Evolutionary conservation across 2,113 vertebrate species (phyloP).

Genomic region (Oryzias woworae): DNA sequence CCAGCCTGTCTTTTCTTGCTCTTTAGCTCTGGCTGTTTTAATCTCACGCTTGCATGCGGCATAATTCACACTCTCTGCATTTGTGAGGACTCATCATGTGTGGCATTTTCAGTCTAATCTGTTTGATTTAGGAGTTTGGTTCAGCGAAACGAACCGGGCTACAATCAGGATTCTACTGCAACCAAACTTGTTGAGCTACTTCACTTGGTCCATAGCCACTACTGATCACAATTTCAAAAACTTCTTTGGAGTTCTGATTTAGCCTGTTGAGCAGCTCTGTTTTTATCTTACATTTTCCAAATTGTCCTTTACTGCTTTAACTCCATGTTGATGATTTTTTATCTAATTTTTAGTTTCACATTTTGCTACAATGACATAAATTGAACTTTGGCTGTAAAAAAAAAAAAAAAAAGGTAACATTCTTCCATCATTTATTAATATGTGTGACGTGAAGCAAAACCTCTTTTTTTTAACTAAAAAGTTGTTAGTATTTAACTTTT

Average conservation of each 20-base stretch:
- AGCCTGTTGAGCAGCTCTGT: not conserved
- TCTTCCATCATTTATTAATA: conserved; percentile 12
- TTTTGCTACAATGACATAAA: conserved; percentile 19
- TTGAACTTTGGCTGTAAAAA: not conserved
- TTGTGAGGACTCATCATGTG: conserved; percentile 9
- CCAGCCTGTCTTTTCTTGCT: conserved; percentile 74
- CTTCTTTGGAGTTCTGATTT: not conserved
- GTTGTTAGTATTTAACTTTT: too few relatives aligned
- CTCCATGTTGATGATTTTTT: not conserved
- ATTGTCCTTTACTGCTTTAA: conserved; percentile 55
- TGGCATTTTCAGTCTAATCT: conserved; percentile 34
- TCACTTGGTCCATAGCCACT: too few relatives aligned
- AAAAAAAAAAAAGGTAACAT: not conserved
- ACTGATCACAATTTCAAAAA: not conserved
- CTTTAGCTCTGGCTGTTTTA: conserved; percentile 70
- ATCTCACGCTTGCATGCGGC: conserved; percentile 69
- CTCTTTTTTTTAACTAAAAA: not conserved
- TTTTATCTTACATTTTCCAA: not conserved
- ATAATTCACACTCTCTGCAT: conserved; percentile 42
- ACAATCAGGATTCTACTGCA: conserved; percentile 31
- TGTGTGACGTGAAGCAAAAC: conserved; percentile 16
- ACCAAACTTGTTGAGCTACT: not conserved
- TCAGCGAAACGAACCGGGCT: conserved; percentile 71
- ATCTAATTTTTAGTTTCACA: conserved; percentile 6
- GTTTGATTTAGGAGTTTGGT: conserved; percentile 58